These are phyloP conservation scores for Phoenicopterus ruber DNA, from an alignment of 2,113 vertebrate species.

Conservation along the genomic window DNA sequence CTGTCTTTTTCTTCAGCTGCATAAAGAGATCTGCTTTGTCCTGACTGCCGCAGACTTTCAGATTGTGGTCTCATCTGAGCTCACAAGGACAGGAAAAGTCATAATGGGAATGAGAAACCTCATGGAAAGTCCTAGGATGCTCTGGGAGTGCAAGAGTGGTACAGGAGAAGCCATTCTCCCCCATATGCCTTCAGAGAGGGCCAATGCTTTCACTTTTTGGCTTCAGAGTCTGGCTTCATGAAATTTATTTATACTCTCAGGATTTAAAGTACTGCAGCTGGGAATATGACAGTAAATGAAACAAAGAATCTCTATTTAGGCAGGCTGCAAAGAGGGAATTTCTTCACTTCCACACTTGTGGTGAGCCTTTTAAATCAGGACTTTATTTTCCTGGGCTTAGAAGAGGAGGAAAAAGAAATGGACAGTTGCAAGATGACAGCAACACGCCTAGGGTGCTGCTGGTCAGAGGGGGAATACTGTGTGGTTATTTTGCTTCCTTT, in stretches of 20 bases:
- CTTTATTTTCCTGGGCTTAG: background rate
- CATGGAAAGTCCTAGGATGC: background rate
- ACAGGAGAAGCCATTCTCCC: background rate
- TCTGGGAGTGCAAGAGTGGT: background rate
- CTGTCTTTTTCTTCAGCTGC: background rate
- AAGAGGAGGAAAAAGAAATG: background rate
- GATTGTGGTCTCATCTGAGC: background rate
- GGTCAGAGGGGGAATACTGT: background rate
- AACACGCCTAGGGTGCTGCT: background rate
- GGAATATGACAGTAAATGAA: background rate
- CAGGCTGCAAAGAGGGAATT: background rate
- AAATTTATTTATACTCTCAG: background rate
- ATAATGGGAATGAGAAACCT: background rate
- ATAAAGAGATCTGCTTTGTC: background rate
- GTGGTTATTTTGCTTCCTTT: background rate
- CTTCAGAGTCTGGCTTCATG: background rate
- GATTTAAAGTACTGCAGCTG: background rate
- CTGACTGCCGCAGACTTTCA: background rate
- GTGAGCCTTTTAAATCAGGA: background rate
- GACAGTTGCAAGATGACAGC: background rate
- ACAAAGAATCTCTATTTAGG: background rate
- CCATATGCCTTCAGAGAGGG: background rate
- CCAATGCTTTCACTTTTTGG: background rate
- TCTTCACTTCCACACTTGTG: rapidly evolving
- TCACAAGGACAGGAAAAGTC: background rate